Conservation (phyloP, 2,113 vertebrate genomes). For the Phylloscopus whistleri region DNA sequence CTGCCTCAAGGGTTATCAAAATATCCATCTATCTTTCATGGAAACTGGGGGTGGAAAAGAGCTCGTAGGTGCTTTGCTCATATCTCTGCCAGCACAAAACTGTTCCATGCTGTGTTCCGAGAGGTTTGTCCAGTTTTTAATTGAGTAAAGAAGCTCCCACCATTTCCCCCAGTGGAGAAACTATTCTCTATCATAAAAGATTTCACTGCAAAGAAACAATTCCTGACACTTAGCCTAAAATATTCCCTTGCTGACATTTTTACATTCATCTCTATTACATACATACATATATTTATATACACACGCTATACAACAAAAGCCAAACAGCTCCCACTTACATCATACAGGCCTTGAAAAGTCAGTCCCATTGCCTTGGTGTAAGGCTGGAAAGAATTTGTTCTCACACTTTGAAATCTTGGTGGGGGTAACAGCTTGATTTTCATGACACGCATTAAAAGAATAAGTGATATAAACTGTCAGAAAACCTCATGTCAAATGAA, state of each 20-base stretch:
- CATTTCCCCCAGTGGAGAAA: background rate
- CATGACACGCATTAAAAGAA: background rate
- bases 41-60: background rate
- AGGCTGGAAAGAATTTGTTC: background rate
- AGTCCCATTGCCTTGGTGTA: background rate
- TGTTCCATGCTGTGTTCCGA: background rate
- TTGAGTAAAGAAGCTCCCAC: background rate
- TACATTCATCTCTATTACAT: background rate
- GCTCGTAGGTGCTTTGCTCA: background rate
- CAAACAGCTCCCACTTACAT: constrained; percentile 20
- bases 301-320: background rate
- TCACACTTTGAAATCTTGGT: background rate
- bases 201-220: constrained; percentile 14
- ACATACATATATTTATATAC: background rate
- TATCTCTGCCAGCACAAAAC: background rate
- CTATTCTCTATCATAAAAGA: background rate
- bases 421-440: background rate
- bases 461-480: background rate
- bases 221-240: constrained; percentile 10
- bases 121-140: background rate
- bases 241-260: constrained; percentile 27
- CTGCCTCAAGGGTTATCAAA: background rate
- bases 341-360: background rate
- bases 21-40: background rate
- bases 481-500: background rate